A percentile compares a stretch with the other conserved stretches of the same genome.
Conservation (phyloP, 1,140 invertebrate genomes). For the Hestina assimilis region DNA sequence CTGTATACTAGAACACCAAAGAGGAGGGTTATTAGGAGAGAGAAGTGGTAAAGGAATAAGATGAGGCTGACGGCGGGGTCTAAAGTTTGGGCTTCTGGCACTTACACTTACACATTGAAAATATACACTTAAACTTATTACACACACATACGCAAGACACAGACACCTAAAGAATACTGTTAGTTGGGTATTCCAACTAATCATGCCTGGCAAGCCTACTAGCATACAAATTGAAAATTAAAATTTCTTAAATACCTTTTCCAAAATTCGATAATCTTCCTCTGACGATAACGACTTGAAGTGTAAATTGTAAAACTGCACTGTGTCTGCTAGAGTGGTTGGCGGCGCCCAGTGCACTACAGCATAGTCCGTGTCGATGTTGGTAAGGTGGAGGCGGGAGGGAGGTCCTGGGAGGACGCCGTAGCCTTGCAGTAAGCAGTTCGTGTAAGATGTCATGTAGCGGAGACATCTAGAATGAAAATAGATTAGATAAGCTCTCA, state of each 20-base stretch:
- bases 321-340: constrained; percentile 83
- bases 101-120: too few relatives aligned
- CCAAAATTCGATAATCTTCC: constrained; percentile 77
- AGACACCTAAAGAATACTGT: too few relatives aligned
- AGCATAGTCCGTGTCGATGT: constrained; percentile 86
- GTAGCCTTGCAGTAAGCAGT: constrained; percentile 89
- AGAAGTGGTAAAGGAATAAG: too few relatives aligned
- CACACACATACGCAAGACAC: too few relatives aligned
- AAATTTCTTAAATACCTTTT: constrained; percentile 51
- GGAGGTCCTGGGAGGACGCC: constrained; percentile 88
- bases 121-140: too few relatives aligned
- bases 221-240: not conserved
- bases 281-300: constrained; percentile 79
- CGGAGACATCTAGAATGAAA: constrained; percentile 83
- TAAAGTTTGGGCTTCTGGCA: too few relatives aligned
- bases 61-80: too few relatives aligned
- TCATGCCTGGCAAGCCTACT: not conserved
- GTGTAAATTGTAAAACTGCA: constrained; percentile 84
- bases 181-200: too few relatives aligned
- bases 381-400: constrained; percentile 82
- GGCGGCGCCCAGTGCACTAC: constrained; percentile 89
- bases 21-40: too few relatives aligned
- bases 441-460: constrained; percentile 88
- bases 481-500: too few relatives aligned
- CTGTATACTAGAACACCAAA: too few relatives aligned